phyloP scores from a whole-genome alignment of 2,888 invertebrate genomes.

The Leucophora obtusa region DNA sequence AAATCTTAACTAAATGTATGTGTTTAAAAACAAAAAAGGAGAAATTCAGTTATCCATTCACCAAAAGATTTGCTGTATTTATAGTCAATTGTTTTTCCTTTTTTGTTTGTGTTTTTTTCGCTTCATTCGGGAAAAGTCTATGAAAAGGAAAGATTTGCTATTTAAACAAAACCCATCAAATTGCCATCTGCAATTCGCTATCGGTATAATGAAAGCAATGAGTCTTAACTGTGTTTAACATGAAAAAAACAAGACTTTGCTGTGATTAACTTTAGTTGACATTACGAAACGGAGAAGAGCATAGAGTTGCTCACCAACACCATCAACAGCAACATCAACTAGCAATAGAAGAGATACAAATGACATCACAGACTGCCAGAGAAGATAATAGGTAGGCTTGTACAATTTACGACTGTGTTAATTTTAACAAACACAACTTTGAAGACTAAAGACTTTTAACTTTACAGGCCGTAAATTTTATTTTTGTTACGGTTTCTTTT shows the following conservation, averaged over 20 bases:
- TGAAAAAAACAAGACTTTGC: constrained; percentile 31
- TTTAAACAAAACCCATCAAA: constrained; percentile 38
- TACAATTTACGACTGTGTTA: constrained; percentile 59
- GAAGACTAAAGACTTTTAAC: constrained; percentile 56
- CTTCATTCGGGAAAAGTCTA: constrained; percentile 38
- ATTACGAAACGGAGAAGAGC: constrained; percentile 33
- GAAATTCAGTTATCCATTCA: constrained; percentile 32
- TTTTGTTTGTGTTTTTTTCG: constrained; percentile 20
- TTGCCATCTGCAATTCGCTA: constrained; percentile 50
- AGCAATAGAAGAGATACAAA: constrained; percentile 35
- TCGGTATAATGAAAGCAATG: constrained; percentile 19
- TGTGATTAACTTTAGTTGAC: constrained; percentile 62
- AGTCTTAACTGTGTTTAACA: constrained; percentile 45
- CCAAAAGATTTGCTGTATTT: constrained; percentile 29
- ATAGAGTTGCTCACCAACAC: constrained; percentile 3
- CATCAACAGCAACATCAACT: constrained; percentile 33
- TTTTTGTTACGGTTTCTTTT: constrained; percentile 38
- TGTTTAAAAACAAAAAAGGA: constrained; percentile 36
- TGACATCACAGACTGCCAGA: constrained; percentile 41
- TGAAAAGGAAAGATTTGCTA: constrained; percentile 44
- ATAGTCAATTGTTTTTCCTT: constrained; percentile 24
- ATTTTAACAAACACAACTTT: constrained; percentile 53
- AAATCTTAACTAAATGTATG: constrained; percentile 25
- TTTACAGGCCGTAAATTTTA: constrained; percentile 57
- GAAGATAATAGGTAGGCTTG: constrained; percentile 35